A percentile compares a stretch with the other conserved stretches of the same genome.
These are phyloP conservation scores for Ceyx margarethae DNA, from an alignment of 2,113 vertebrate genomes.

Conservation along the genomic window DNA sequence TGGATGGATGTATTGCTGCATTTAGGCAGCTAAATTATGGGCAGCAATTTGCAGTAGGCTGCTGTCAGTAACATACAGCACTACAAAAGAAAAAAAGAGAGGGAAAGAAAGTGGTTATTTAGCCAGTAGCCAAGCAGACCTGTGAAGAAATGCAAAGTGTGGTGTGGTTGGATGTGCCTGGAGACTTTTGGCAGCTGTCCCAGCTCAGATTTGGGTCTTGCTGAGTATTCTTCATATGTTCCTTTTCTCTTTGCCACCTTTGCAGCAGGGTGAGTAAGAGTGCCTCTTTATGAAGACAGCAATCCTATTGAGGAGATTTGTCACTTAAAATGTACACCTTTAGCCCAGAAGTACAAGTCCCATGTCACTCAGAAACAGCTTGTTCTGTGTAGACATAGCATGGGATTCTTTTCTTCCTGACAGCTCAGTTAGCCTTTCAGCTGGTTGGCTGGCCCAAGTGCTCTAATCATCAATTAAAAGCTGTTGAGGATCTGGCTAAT, in stretches of 20 bases:
- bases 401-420: neutral
- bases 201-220: conserved; percentile 51
- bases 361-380: conserved; percentile 42
- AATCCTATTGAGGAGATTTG: conserved; percentile 8
- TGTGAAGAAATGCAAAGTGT: conserved; percentile 56
- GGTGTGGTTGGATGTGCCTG: conserved; percentile 25
- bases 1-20: neutral
- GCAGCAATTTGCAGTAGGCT: conserved; percentile 11
- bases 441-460: neutral
- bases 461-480: neutral
- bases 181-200: conserved; percentile 60
- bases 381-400: neutral
- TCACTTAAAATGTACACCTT: conserved; percentile 50
- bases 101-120: conserved; percentile 22
- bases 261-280: conserved; percentile 18
- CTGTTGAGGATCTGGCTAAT: neutral
- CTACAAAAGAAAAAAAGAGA: conserved; percentile 10
- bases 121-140: conserved; percentile 40
- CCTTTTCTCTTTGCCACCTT: conserved; percentile 36
- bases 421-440: neutral
- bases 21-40: conserved; percentile 15
- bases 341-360: conserved; percentile 25
- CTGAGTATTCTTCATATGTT: conserved; percentile 56
- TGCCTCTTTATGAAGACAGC: conserved; percentile 39
- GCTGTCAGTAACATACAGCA: neutral